Conservation (phyloP, 2,113 vertebrate species). For the Eubucco bourcierii region DNA sequence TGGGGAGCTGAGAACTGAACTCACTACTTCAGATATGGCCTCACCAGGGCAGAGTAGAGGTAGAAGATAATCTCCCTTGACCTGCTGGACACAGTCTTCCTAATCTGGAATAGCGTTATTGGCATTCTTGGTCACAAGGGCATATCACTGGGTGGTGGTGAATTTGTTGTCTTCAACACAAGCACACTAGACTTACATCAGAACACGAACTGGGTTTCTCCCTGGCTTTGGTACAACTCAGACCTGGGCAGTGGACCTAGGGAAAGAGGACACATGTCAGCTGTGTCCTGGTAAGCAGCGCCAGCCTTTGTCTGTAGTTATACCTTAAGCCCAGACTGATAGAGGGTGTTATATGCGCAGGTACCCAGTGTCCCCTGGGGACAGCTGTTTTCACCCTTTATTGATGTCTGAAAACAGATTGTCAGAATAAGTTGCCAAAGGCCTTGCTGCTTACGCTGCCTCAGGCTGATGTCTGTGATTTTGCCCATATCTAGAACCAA, state of each 20-base stretch:
- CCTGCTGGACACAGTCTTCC: no score
- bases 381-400: not conserved
- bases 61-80: no score
- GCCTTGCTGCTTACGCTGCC: not conserved
- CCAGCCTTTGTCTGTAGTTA: fast-evolving
- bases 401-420: not conserved
- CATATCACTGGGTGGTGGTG: no score
- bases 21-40: no score
- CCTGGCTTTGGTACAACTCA: not conserved
- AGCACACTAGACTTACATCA: not conserved
- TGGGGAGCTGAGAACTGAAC: no score
- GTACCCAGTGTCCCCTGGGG: not conserved
- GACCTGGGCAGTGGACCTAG: fast-evolving
- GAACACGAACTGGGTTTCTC: fast-evolving
- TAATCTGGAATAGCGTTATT: no score
- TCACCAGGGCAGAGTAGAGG: no score
- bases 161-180: not conserved
- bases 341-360: not conserved
- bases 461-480: not conserved
- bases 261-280: not conserved
- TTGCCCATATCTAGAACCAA: not conserved
- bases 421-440: not conserved
- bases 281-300: not conserved
- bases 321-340: not conserved
- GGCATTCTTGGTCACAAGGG: no score